Base-by-base conservation (phyloP, 2,888 invertebrate genomes). In the Malthinus seriepunctatus region DNA sequence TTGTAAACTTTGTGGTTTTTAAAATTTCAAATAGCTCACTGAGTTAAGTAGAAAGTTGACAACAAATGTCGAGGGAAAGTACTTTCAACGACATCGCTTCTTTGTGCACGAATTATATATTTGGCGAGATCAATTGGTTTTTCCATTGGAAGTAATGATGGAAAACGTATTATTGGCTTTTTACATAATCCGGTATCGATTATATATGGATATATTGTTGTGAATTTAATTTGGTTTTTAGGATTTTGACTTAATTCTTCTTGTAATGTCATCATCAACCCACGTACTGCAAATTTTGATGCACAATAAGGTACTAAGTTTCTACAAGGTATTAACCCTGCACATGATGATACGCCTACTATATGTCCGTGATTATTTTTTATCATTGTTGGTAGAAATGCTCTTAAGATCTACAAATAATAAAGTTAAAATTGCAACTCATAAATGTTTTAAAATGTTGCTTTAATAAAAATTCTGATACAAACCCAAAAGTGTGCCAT, bases 121-220 rank as follows among this genome's bases (percentile, higher is more conserved):
- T 81, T 79, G 0, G 88, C 90, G 0, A 88, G 89, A 60, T 84
- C 81, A 62, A 84, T 79, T 0, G 89, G 83, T 5, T 83, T 74
- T 42, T 90, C 80, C 70, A 90, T 76, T 70, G 83, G 82, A 83
- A 90, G 83, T 58, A 87, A 71, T 12, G 76, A 81, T 1, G 86
- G 84, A 78, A 89, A 91, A 14, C 87, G 87, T 72, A 87, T 86
- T 73, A 82, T 84, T 0, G 90, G 90, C 64, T 86, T 88, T 76
- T 90, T 89, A 75, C 91, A 90, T 15, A 95, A 80, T 0, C 93
- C 93, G 0, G 94, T 95, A 74, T 92, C 88, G 23, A 93, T 91
- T 79, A 95, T 93, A 77, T 90, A 93, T 0, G 96, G 95, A 74
- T 86, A 95, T 62, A 96, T 86, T 1, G 88, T 87, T 1, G 96